phyloP scores from a whole-genome alignment of 1,140 invertebrate genomes.

The Idris sp. region DNA sequence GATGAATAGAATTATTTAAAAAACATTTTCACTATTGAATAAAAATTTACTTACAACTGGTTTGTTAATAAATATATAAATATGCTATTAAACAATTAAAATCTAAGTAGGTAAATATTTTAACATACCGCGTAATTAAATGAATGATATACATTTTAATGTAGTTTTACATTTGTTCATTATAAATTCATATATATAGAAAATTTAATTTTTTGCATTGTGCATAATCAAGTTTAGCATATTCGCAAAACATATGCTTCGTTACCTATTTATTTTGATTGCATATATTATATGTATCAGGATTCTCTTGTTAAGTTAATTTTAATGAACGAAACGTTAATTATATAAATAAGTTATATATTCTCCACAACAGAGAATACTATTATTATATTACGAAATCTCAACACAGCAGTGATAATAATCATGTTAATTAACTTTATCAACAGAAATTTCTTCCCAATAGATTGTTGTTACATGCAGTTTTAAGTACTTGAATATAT shows the following conservation, averaged over 20 bases:
- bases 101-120: too few species aligned
- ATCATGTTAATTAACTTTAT: constrained; percentile 27
- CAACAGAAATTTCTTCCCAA: constrained; percentile 10
- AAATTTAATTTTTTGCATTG: constrained; percentile 5
- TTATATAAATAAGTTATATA: constrained; percentile 29
- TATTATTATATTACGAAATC: constrained; percentile 24
- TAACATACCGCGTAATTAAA: too few species aligned
- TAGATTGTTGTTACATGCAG: constrained; percentile 1
- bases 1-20: too few species aligned
- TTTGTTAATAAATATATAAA: too few species aligned
- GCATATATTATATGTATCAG: constrained; percentile 4
- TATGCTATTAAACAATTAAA: too few species aligned
- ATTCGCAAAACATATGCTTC: constrained; percentile 4
- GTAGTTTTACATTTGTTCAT: too few species aligned
- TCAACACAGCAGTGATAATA: constrained; percentile 26
- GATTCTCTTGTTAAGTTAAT: constrained; percentile 22
- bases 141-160: too few species aligned
- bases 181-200: neutral
- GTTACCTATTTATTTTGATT: constrained; percentile 3
- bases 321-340: constrained; percentile 11
- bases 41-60: too few species aligned
- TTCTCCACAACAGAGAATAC: constrained; percentile 2
- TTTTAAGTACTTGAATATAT: constrained; percentile 4
- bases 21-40: too few species aligned
- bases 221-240: constrained; percentile 6